Evolutionary conservation across 2,113 vertebrate species (phyloP), one percentile per base, ranked within the genome.

Genomic region (Hydrolagus affinis): DNA sequence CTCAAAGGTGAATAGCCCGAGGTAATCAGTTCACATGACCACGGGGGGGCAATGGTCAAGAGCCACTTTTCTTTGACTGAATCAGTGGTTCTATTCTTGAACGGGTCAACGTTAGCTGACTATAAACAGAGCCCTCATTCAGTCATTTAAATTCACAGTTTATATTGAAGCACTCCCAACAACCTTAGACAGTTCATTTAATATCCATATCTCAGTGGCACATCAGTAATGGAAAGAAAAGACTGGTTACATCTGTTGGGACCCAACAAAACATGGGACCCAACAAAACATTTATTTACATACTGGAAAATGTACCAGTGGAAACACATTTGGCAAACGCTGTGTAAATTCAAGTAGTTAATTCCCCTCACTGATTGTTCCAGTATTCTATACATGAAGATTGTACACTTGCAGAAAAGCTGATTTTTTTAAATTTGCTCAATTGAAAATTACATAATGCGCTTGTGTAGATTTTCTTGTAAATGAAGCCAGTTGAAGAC

Each of bases 41-140:
- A 83, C 78, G 66, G 66, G 78, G 66, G 78, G 78, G 78, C 78
- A 83, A 83, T 83, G 78, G 78, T 83, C 62, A 83, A 66, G 60
- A 83, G 21, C 9, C 25, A 32, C 62, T 64, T 64, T 66, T 83
- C 78, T 66, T 28, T 32, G 25, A 83, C 60, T 83, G 9, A 83
- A 32, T 56, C 73, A 56, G 78, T 32, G 60, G 60, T 83, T 83
- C 78, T 66, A 66, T 83, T 83, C 78, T 64, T 83, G 25, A 83
- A 83, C 78, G 66, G 78, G 78, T 83, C 78, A 83, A 66, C 78
- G 66, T 66, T 83, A 28, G 62, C 60, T 64, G 62, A 32, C 62
- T 66, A 66, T 83, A 83, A 66, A 83, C 78, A 83, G 32, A 83
- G 78, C 64, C 15, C 62, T 83, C 60, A 28, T 83, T 83, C 78